These are phyloP conservation scores for Brachyptera putata DNA, from an alignment of 2,888 invertebrate genomes.

Conservation along the genomic window DNA sequence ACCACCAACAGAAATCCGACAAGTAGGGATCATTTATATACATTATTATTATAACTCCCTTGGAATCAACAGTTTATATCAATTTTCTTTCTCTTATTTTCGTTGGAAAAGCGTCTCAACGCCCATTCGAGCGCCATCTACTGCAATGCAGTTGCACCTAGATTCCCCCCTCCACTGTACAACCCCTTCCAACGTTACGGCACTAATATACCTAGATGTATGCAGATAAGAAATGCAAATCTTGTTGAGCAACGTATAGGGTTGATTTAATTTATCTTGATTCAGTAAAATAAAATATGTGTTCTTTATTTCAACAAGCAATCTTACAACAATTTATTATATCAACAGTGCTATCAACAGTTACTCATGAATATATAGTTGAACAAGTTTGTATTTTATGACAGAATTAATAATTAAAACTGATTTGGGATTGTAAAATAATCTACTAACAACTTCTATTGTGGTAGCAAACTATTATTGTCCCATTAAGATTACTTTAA, in stretches of 20 bases:
- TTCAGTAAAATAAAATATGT: not conserved
- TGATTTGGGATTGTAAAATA: no score
- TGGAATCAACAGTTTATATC: not conserved
- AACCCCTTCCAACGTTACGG: not conserved
- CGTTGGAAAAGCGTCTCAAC: not conserved
- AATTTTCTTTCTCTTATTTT: no score
- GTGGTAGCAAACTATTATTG: no score
- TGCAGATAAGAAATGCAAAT: not conserved
- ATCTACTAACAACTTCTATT: no score
- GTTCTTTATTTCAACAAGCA: not conserved
- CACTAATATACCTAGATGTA: not conserved
- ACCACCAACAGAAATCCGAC: not conserved
- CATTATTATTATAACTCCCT: not conserved
- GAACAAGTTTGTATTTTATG: no score
- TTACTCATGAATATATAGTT: no score
- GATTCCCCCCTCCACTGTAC: not conserved
- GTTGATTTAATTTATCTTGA: not conserved
- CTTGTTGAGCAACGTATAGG: not conserved
- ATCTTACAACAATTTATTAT: no score
- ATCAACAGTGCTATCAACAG: no score
- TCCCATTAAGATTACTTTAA: no score
- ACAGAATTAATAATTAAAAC: no score
- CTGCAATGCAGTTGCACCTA: not conserved
- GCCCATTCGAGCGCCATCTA: not conserved
- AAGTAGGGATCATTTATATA: conserved; percentile 3